A percentile compares a stretch with the other conserved stretches of the same genome.
These are phyloP conservation scores for Maniola hyperantus DNA, from an alignment of 2,888 invertebrate genomes.

Conservation along the genomic window DNA sequence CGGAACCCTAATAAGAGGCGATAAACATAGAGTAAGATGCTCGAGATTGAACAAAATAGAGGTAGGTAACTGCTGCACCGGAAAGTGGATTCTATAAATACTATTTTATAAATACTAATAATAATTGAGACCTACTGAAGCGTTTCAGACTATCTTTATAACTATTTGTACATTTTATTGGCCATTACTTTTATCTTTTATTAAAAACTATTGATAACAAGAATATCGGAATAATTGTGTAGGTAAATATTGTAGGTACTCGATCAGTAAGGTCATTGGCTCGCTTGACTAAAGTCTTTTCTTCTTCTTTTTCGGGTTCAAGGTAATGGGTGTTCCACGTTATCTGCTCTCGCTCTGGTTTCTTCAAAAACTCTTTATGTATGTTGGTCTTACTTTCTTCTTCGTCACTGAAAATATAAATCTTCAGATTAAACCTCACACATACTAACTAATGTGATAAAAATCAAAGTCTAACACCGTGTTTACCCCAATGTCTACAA, in stretches of 20 bases:
- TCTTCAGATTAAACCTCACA: background rate
- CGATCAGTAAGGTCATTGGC: conserved; percentile 75
- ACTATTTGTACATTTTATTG: background rate
- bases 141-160: background rate
- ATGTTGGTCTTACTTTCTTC: conserved; percentile 52
- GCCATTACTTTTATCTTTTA: background rate
- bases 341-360: conserved; percentile 71
- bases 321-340: conserved; percentile 73
- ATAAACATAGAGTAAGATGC: background rate
- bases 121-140: background rate
- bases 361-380: conserved; percentile 63
- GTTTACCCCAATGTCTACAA: no score
- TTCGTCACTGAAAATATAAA: conserved; percentile 49
- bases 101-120: no score
- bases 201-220: background rate
- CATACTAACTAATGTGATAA: background rate
- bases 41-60: background rate
- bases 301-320: conserved; percentile 73
- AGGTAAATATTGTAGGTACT: conserved; percentile 61
- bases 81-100: background rate
- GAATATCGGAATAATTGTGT: background rate
- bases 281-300: conserved; percentile 72
- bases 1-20: no score
- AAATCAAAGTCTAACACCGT: no score
- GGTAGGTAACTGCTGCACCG: background rate